A percentile compares a stretch with the other conserved stretches of the same genome.
Evolutionary conservation across 2,113 vertebrate genomes (phyloP).

Genomic region (Struthidea cinerea): DNA sequence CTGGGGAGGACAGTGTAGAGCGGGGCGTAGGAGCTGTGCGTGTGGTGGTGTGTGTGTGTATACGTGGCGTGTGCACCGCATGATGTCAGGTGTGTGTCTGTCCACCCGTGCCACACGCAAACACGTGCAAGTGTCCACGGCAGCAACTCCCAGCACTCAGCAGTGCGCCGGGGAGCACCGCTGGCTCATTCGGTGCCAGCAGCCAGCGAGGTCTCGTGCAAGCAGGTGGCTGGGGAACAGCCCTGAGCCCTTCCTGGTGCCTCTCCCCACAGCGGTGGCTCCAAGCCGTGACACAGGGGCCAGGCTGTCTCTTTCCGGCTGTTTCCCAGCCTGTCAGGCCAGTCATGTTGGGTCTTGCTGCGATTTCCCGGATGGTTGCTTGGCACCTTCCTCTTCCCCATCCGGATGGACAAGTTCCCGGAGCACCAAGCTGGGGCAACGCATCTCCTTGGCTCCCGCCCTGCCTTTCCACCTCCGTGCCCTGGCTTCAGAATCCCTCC

Average conservation of each 20-base stretch:
- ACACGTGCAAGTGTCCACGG: fast-evolving
- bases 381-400: slow-evolving; percentile 40
- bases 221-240: neutral
- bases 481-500: neutral
- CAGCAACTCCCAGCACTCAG: neutral
- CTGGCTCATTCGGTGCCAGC: neutral
- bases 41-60: neutral
- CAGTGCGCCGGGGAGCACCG: neutral
- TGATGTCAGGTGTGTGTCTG: neutral
- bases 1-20: neutral
- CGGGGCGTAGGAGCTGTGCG: neutral
- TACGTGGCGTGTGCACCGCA: fast-evolving
- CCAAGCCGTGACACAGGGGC: slow-evolving; percentile 14
- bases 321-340: slow-evolving; percentile 49
- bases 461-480: neutral
- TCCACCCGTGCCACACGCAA: fast-evolving
- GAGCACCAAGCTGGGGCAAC: neutral
- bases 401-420: slow-evolving; percentile 49
- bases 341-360: slow-evolving; percentile 19
- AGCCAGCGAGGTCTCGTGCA: fast-evolving
- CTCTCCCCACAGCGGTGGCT: neutral
- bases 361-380: slow-evolving; percentile 55
- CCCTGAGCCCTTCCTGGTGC: slow-evolving; percentile 1
- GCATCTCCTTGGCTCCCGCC: neutral
- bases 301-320: slow-evolving; percentile 36